These are phyloP conservation scores for Aythya fuligula DNA, from an alignment of 2,797 vertebrate species.

Conservation along the genomic window DNA sequence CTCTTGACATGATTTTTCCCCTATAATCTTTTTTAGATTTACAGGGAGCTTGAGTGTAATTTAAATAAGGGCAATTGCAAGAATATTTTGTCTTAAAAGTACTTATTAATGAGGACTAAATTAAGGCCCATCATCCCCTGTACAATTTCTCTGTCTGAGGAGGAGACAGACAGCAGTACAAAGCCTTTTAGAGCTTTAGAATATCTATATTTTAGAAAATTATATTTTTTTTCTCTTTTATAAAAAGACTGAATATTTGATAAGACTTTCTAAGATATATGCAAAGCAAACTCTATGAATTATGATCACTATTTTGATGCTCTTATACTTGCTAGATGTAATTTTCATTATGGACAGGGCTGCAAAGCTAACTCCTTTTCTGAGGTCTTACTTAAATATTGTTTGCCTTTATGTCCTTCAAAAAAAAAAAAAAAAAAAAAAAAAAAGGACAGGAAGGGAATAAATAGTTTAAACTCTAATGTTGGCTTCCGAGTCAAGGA, in stretches of 20 bases:
- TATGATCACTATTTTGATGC: neutral
- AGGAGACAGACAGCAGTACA: neutral
- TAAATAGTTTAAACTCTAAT: neutral
- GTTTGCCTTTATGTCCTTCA: neutral
- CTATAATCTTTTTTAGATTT: constrained; percentile 7
- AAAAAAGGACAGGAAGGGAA: neutral
- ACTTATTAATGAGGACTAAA: constrained; percentile 31
- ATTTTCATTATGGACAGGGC: neutral
- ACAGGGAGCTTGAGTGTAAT: constrained; percentile 1
- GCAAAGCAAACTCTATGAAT: neutral
- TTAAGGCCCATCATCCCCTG: constrained; percentile 6
- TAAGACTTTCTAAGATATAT: neutral
- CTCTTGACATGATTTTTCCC: neutral
- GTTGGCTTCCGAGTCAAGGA: neutral
- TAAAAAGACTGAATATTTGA: neutral
- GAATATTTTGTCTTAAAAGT: constrained; percentile 51
- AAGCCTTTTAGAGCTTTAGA: neutral
- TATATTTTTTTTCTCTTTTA: neutral
- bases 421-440: neutral
- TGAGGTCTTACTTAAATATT: neutral
- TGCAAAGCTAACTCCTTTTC: neutral
- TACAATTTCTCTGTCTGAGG: neutral
- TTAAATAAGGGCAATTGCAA: constrained; percentile 47
- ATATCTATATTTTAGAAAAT: neutral
- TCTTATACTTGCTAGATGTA: neutral